Percentiles rank a stretch among this genome's conserved stretches.
phyloP scores from a whole-genome alignment of 2,113 vertebrate genomes.

The Calypte anna region DNA sequence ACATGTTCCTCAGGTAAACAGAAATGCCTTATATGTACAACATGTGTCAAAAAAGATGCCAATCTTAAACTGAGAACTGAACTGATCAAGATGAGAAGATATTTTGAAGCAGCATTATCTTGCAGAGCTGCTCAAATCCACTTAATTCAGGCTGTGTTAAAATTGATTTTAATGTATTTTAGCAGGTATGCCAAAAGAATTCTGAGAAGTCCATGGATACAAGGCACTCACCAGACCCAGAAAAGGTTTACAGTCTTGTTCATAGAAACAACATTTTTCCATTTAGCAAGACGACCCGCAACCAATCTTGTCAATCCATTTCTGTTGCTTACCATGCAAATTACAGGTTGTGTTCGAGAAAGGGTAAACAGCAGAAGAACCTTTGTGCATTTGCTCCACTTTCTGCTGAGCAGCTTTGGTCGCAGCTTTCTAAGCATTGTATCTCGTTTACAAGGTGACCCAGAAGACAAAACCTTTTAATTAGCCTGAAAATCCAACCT shows the following conservation, averaged over 20 bases:
- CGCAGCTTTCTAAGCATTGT: constrained; percentile 16
- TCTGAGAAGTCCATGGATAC: background rate
- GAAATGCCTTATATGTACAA: background rate
- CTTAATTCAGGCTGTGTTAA: background rate
- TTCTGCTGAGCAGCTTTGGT: background rate
- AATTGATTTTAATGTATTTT: constrained; percentile 32
- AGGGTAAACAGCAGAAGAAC: background rate
- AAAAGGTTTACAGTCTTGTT: background rate
- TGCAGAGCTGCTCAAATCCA: background rate
- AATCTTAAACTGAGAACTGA: background rate
- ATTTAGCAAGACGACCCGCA: constrained; percentile 27
- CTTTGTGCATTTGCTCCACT: background rate
- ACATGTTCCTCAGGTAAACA: background rate
- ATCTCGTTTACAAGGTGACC: constrained; percentile 73
- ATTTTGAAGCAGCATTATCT: background rate
- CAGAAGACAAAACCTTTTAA: constrained; percentile 67
- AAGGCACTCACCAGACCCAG: background rate
- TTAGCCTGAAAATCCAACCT: constrained; percentile 62
- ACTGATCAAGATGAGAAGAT: background rate
- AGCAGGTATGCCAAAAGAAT: background rate
- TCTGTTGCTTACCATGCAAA: background rate
- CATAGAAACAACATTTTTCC: background rate
- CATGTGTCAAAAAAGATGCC: background rate
- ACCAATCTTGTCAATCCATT: background rate
- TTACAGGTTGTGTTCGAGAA: background rate